Base-by-base conservation (phyloP, 1,140 invertebrate species). In the Cataglyphis hispanica region DNA sequence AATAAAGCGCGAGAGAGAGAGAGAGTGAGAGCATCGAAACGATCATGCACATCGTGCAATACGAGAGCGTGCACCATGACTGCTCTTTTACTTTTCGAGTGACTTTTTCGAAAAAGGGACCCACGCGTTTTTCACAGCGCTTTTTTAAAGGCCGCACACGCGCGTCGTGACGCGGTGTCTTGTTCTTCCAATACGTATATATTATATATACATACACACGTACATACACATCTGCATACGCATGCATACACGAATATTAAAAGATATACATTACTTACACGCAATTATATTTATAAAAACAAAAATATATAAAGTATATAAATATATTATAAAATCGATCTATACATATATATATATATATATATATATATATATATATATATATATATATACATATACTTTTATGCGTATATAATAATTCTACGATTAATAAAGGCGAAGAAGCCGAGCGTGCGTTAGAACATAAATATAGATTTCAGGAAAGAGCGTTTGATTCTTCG, bases 101-200 rank as follows among this genome's bases (percentile, higher is more conserved):
- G 84, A 90, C 87, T 89, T 75, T 89, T 89, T 89, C 86, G 86
- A 90, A 85, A 85, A 92, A 90, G 91, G 91, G 91, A 92, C 91
- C 91, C 91, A 88, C 87, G 91, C 91, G 88, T 92, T 91, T 92
- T 90, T 89, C 85, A 86, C 84, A 91, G 78, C 88, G 89, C 78
- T 89, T 86, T 91, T 91, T 87, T 91, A 86, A 86, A 87, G 53
- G 84, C 90, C 87, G 76, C 19, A 19, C 85, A 85, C 84, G 67
- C 27, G 27, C 58, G 43, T 69, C 37, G 63, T 81, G 81, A 50
- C 86, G 91, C 86, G 91, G 91, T 89, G 87, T 91, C 90, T 91
- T 91, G 91, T 91, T 91, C 91, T 91, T 91, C 91, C 91, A 91
- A 77, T 91, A 91, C 43, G 83, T 83, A 85, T 85, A 88, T 87